Evolutionary conservation across 2,888 invertebrate species (phyloP).

Genomic region (Trichogramma dendrolimi): DNA sequence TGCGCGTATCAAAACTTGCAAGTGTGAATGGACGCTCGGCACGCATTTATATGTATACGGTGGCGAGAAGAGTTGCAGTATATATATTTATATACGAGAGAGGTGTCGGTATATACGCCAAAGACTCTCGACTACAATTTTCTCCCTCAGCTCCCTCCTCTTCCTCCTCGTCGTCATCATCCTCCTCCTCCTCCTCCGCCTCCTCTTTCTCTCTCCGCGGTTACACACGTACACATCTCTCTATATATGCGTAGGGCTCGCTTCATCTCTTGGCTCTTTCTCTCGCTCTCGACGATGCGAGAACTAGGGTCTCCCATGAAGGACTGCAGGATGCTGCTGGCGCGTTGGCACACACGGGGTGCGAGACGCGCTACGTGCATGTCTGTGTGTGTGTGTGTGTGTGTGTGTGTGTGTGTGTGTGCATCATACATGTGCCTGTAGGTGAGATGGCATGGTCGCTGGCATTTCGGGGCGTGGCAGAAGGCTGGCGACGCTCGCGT

Average conservation of each 20-base stretch:
- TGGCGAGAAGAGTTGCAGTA: too few species aligned
- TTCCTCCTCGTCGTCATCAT: neutral
- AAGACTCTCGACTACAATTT: slow-evolving; percentile 12
- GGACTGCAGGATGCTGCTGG: neutral
- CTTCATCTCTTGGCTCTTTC: neutral
- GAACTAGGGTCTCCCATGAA: slow-evolving; percentile 17
- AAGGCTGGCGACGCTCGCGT: slow-evolving; percentile 45
- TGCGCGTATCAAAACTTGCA: too few species aligned
- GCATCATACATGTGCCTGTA: too few species aligned
- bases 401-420: slow-evolving; percentile 17
- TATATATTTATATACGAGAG: too few species aligned
- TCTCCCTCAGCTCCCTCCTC: slow-evolving; percentile 6
- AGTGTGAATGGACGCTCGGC: slow-evolving; percentile 15
- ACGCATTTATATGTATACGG: too few species aligned
- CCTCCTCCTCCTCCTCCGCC: slow-evolving; percentile 8
- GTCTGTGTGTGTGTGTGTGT: slow-evolving; percentile 5
- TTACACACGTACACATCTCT: too few species aligned
- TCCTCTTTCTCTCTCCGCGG: slow-evolving; percentile 1
- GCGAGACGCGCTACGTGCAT: slow-evolving; percentile 4
- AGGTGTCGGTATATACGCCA: slow-evolving; percentile 24
- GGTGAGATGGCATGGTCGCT: slow-evolving; percentile 39
- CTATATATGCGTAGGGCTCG: too few species aligned
- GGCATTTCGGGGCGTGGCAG: slow-evolving; percentile 40
- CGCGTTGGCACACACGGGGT: slow-evolving; percentile 5
- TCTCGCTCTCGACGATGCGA: slow-evolving; percentile 7